Base-by-base conservation (phyloP, 2,113 vertebrate genomes). In the Cynoglossus semilaevis region DNA sequence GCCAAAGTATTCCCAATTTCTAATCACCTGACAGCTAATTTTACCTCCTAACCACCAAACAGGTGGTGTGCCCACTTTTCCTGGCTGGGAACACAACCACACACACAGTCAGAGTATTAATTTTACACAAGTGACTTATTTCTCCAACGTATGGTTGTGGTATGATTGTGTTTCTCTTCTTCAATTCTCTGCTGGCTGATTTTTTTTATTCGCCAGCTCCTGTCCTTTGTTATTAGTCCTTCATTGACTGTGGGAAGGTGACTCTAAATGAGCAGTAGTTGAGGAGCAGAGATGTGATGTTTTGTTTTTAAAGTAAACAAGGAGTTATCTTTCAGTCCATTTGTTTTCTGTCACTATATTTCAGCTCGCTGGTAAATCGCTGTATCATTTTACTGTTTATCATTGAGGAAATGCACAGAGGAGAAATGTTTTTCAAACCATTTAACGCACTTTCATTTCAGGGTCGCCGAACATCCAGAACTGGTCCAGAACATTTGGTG, bases 161-260 rank as follows among this genome's bases (percentile, higher is more conserved):
- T 18, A 15, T 48, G 44, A 54, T 75, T 77, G 43, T 64, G 70
- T 57, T 54, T 79, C 85, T 68, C 63, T 62, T 45, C 71, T 82
- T 79, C 57, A 63, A 67, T 75, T 78, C 43, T 67, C 53, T 58
- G 55, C 61, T 79, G 51, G 63, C 63, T 54, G 55, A n/a, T n/a
- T 48, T 68, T 69, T 70, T 78, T 76, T 71, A 76, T 66, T 77
- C 63, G 42, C 75, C 67, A 53, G 70, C 13, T 75, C 67, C 50
- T 35, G 57, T 67, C 40, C 51, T 44, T 74, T 58, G 54, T 70
- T 63, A 18, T 48, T 41, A 52, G 53, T 70, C 58, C 58, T 60
- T 29, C 36, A 41, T 51, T 75, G 51, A 17, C 18, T 49, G n/a
- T 8, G 2, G 56, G 29, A 36, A 5, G 45, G n/a, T 19, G 44